phyloP scores from a whole-genome alignment of 2,113 vertebrate species.

The Ptilonorhynchus violaceus region DNA sequence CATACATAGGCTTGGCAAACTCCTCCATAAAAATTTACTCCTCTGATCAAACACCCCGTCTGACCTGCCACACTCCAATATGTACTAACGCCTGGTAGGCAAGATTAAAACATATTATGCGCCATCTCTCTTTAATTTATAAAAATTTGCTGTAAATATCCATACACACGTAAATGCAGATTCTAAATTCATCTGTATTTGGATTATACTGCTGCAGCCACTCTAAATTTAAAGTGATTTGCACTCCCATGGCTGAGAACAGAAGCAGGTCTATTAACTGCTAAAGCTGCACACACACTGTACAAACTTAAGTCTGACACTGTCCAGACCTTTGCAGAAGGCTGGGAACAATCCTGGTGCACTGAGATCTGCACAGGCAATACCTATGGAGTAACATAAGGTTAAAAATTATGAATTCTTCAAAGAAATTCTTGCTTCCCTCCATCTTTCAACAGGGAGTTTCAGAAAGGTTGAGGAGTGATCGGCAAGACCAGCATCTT shows the following conservation, averaged over 20 bases:
- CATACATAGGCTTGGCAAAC: background rate
- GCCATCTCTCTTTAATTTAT: background rate
- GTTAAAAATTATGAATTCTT: background rate
- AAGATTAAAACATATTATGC: background rate
- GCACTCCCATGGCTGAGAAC: background rate
- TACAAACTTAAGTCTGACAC: background rate
- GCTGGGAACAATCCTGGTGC: background rate
- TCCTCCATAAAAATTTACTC: accelerated
- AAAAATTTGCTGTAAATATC: background rate
- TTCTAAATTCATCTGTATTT: background rate
- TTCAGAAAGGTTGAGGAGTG: background rate
- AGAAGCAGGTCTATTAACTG: background rate
- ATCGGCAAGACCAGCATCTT: background rate
- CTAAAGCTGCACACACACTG: background rate
- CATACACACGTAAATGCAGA: background rate
- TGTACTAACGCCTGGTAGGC: background rate
- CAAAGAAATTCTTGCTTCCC: background rate
- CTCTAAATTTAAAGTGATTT: background rate
- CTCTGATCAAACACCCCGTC: background rate
- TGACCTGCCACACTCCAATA: background rate
- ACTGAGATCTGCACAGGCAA: background rate
- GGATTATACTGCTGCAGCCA: background rate
- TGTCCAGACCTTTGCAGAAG: background rate
- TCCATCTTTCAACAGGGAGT: conserved; percentile 20
- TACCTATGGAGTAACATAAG: background rate